Conservation (phyloP, 2,113 vertebrate genomes). For the Herpetotheres cachinnans region DNA sequence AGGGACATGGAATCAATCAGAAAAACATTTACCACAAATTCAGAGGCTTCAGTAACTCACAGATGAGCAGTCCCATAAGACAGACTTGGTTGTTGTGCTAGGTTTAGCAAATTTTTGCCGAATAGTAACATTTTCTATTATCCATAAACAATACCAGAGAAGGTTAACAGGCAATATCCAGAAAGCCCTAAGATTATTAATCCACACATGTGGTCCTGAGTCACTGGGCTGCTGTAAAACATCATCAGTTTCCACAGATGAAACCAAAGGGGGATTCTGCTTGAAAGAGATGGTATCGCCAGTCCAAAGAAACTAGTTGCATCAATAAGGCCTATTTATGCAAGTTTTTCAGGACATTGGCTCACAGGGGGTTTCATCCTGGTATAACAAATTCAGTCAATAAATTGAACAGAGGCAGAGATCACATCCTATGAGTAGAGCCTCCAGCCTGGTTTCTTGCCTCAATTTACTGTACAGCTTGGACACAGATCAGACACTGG, state of each 20-base stretch:
- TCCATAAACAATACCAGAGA: constrained; percentile 46
- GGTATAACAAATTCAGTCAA: not conserved
- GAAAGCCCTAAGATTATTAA: constrained; percentile 21
- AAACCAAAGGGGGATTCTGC: constrained; percentile 45
- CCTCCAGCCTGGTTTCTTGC: not conserved
- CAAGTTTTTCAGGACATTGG: constrained; percentile 26
- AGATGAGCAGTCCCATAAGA: not conserved
- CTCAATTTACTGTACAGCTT: not conserved
- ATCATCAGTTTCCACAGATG: constrained; percentile 39
- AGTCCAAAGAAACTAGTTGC: constrained; percentile 25
- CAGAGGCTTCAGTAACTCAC: not conserved
- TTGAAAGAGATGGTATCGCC: constrained; percentile 34
- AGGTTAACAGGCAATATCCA: constrained; percentile 36
- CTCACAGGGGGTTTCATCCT: not conserved
- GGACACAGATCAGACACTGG: not conserved
- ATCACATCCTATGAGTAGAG: not conserved
- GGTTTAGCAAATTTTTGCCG: constrained; percentile 14
- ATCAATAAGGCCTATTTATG: constrained; percentile 27
- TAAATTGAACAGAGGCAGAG: not conserved
- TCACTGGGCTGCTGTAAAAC: constrained; percentile 52
- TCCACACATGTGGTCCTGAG: constrained; percentile 49
- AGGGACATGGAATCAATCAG: not conserved
- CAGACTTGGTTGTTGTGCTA: not conserved
- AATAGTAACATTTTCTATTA: constrained; percentile 36
- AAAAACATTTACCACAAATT: not conserved